phyloP scores from a whole-genome alignment of 2,113 vertebrate species.

The Cephalopterus ornatus region DNA sequence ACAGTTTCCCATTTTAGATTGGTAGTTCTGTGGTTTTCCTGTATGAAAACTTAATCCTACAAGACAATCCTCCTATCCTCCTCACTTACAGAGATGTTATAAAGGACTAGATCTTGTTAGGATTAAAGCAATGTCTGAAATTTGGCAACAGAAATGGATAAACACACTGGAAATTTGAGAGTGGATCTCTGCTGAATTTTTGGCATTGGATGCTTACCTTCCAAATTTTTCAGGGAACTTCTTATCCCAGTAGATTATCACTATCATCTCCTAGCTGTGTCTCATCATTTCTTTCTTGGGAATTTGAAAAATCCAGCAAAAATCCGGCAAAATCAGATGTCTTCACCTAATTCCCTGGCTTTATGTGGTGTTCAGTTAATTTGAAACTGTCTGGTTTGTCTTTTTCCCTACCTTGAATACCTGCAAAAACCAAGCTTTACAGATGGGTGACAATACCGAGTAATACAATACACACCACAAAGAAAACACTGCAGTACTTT shows the following conservation, averaged over 20 bases:
- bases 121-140: background rate
- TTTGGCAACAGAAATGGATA: background rate
- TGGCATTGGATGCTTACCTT: background rate
- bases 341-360: background rate
- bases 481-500: background rate
- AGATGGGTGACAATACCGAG: background rate
- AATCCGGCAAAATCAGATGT: no score
- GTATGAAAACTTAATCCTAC: background rate
- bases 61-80: background rate
- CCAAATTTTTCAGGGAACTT: background rate
- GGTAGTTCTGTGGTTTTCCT: background rate
- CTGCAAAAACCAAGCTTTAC: background rate
- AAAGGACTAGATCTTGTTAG: background rate
- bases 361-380: background rate
- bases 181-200: background rate
- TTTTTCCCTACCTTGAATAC: background rate
- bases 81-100: background rate
- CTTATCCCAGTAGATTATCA: background rate
- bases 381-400: background rate
- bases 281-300: background rate
- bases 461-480: background rate
- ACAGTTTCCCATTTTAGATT: background rate
- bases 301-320: background rate
- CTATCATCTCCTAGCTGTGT: background rate
- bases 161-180: background rate